phyloP scores from a whole-genome alignment of 2,113 vertebrate genomes.

The Connochaetes taurinus region DNA sequence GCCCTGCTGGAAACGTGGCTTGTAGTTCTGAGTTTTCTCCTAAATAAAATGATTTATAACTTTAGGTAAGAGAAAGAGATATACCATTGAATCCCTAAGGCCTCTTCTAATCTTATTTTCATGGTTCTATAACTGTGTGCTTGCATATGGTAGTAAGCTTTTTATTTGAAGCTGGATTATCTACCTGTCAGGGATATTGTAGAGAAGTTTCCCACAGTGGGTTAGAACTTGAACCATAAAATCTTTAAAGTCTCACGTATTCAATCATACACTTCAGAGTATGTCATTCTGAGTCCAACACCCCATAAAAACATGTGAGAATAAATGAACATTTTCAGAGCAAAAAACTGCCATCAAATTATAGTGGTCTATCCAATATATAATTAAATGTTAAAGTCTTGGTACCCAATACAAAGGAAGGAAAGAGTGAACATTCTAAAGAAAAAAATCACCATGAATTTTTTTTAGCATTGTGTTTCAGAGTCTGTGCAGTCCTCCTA shows the following conservation, averaged over 20 bases:
- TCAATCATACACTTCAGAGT: neutral
- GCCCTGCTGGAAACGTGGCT: neutral
- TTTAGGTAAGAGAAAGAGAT: neutral
- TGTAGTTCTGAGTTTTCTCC: neutral
- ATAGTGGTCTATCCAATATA: neutral
- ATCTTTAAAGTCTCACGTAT: neutral
- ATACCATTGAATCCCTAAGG: neutral
- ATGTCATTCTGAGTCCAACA: neutral
- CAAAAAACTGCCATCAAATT: neutral
- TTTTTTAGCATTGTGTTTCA: neutral
- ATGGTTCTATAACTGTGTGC: neutral
- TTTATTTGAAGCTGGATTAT: neutral
- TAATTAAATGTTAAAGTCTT: neutral
- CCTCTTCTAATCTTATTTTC: neutral
- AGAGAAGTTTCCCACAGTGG: neutral
- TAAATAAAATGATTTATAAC: neutral
- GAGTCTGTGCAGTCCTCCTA: neutral
- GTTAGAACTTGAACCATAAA: neutral
- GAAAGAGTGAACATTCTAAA: neutral
- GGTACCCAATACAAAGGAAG: neutral
- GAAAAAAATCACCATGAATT: neutral
- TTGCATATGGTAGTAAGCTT: neutral
- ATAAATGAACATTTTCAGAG: neutral
- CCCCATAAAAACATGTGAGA: neutral
- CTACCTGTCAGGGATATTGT: neutral